Conservation (phyloP, 2,113 vertebrate genomes). For the Prunella himalayana region DNA sequence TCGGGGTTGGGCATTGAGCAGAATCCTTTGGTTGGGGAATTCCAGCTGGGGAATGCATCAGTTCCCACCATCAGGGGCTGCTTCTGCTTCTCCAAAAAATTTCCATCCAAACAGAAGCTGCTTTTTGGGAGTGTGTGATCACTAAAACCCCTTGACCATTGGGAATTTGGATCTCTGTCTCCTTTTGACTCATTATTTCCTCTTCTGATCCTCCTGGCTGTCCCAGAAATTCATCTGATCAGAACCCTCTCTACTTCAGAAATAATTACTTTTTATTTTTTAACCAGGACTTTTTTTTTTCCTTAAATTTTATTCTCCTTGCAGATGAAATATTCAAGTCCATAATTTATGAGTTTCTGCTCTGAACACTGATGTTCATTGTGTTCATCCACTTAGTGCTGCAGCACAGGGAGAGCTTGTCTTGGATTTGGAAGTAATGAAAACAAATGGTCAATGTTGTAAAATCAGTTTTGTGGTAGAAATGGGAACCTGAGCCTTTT, state of each 20-base stretch:
- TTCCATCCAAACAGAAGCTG: background rate
- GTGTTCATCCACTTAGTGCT: background rate
- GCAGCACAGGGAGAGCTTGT: background rate
- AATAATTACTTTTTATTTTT: background rate
- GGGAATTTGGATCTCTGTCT: background rate
- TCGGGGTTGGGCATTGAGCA: constrained; percentile 13
- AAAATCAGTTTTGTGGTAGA: background rate
- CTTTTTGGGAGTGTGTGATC: background rate
- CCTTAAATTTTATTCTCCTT: background rate
- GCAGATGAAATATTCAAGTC: background rate
- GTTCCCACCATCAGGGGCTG: background rate
- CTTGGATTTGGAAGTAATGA: background rate
- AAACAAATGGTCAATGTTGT: background rate
- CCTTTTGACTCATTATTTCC: background rate
- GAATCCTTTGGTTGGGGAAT: constrained; percentile 36
- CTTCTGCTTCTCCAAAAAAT: background rate
- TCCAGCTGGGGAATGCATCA: constrained; percentile 39
- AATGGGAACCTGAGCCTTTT: background rate
- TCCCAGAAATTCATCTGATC: background rate
- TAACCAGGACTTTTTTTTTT: background rate
- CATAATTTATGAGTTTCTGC: background rate
- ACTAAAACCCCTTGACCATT: background rate
- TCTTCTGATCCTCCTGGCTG: background rate
- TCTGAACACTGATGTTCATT: background rate
- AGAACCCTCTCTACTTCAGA: background rate